Base-by-base conservation (phyloP, 2,888 invertebrate genomes). In the Folsomia candida region DNA sequence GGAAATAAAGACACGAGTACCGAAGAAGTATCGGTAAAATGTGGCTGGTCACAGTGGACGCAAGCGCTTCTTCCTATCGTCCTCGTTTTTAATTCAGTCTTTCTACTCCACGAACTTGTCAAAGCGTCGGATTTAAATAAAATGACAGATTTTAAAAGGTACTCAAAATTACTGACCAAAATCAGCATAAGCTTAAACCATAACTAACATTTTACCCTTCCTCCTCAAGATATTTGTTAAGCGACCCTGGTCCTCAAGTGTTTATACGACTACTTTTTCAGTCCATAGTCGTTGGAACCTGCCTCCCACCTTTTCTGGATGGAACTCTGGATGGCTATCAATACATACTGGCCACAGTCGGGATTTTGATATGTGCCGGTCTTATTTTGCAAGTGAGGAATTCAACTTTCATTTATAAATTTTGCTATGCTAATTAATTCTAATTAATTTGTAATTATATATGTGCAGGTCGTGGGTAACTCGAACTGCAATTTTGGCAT, bases 401-500 rank as follows among this genome's bases (percentile, higher is more conserved):
- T n/a, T n/a, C n/a, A n/a, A n/a, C n/a, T n/a, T n/a, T n/a, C n/a
- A n/a, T n/a, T n/a, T n/a, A n/a, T n/a, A n/a, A n/a, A n/a, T n/a
- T n/a, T n/a, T n/a, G n/a, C n/a, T n/a, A n/a, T n/a, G n/a, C n/a
- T n/a, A n/a, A n/a, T n/a, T n/a, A n/a, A n/a, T n/a, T n/a, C n/a
- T n/a, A n/a, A n/a, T n/a, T n/a, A n/a, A n/a, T n/a, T n/a, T n/a
- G n/a, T n/a, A n/a, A n/a, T n/a, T n/a, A n/a, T n/a, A n/a, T n/a
- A n/a, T n/a, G n/a, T n/a, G n/a, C n/a, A n/a, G n/a, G n/a, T 67
- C 0, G 57, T 67, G 25, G 58, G 59, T n/a, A 67, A 67, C 22
- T 67, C 67, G 0, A 67, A 60, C 27, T 59, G 37, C n/a, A 29
- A 20, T 24, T 67, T 24, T n/a, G 51, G 29, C 24, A 6, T 67